Conservation (phyloP, 2,888 invertebrate genomes). For the Xylophagus ater region DNA sequence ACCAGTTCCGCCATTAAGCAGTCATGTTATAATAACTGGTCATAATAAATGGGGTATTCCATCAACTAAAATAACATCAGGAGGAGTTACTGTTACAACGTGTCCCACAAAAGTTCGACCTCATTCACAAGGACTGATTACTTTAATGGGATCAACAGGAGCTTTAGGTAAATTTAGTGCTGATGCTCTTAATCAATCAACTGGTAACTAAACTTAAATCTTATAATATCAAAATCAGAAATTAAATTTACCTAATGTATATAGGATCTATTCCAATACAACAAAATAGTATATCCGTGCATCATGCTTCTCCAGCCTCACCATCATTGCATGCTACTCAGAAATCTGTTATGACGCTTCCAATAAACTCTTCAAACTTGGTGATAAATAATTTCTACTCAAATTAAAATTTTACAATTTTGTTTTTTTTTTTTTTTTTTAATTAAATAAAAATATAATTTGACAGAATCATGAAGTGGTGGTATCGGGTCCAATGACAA, state of each 20-base stretch:
- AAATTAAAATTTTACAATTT: neutral
- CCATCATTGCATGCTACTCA: conserved; percentile 32
- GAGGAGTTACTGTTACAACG: conserved; percentile 54
- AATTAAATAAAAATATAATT: too few relatives aligned
- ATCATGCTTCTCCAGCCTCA: conserved; percentile 37
- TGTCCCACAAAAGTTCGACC: conserved; percentile 44
- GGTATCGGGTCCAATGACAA: conserved; percentile 51
- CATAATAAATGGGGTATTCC: conserved; percentile 44
- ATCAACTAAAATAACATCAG: conserved; percentile 40
- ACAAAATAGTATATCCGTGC: conserved; percentile 36
- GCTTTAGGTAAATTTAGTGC: conserved; percentile 37
- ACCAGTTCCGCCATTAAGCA: conserved; percentile 39
- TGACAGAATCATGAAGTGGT: conserved; percentile 38
- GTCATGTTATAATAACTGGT: conserved; percentile 42
- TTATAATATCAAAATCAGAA: neutral
- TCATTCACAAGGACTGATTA: conserved; percentile 45
- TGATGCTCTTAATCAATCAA: conserved; percentile 39
- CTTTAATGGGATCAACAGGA: conserved; percentile 34
- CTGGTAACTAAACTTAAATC: conserved; percentile 23
- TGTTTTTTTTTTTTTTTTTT: conserved; percentile 3
- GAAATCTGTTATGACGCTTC: conserved; percentile 38
- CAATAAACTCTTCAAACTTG: conserved; percentile 28
- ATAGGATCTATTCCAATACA: conserved; percentile 35
- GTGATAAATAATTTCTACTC: neutral
- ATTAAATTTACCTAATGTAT: too few relatives aligned